These are phyloP conservation scores for Blastomussa wellsi DNA, from an alignment of 92 coral and sea anemone genomes.

Conservation along the genomic window DNA sequence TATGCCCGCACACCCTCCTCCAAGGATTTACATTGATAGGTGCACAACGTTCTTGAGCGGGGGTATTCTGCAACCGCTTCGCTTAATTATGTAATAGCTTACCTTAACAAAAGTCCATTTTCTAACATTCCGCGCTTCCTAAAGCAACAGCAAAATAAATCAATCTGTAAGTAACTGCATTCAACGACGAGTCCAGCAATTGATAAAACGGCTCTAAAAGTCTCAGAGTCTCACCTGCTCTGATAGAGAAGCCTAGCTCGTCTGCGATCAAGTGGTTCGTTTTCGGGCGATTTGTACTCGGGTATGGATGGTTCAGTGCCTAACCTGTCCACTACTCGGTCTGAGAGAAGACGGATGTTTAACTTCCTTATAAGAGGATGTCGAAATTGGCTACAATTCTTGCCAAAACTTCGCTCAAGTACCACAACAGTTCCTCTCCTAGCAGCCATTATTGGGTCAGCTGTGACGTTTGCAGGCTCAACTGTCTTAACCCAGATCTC, in stretches of 20 bases:
- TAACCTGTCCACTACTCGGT: constrained; percentile 64
- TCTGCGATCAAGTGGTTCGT: constrained; percentile 69
- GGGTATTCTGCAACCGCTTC: no score
- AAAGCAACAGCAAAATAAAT: not conserved
- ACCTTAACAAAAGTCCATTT: constrained; percentile 91
- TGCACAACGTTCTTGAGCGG: no score
- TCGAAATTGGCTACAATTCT: not conserved
- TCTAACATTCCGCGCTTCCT: constrained; percentile 99
- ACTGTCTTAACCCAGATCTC: not conserved
- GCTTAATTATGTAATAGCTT: not conserved
- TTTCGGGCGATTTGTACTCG: constrained; percentile 69
- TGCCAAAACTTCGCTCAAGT: not conserved
- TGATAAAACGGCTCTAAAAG: not conserved
- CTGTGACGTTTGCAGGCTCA: constrained; percentile 14
- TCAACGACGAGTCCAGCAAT: not conserved
- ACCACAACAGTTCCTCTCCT: not conserved
- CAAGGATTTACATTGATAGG: no score
- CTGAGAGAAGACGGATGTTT: constrained; percentile 54
- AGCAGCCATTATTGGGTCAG: constrained; percentile 30
- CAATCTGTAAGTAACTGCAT: not conserved
- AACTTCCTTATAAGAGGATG: not conserved
- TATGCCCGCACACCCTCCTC: no score
- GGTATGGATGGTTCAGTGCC: constrained; percentile 79
- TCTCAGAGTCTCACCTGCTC: constrained; percentile 82
- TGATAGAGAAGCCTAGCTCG: constrained; percentile 91